Percentiles rank a stretch among this genome's conserved stretches.
phyloP scores from a whole-genome alignment of 2,797 vertebrate species.

The Acipenser oxyrinchus region DNA sequence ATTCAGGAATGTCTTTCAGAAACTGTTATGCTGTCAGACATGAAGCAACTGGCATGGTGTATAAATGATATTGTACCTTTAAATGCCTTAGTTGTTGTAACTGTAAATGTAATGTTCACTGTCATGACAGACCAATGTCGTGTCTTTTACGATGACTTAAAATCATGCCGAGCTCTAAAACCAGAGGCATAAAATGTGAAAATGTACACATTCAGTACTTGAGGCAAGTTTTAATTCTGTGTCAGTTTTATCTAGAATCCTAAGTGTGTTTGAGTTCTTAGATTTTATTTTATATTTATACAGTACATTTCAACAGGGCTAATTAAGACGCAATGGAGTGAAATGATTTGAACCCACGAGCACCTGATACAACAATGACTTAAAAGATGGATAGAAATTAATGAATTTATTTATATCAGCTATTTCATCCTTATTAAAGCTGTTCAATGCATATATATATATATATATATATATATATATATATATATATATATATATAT shows the following conservation, averaged over 20 bases:
- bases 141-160: slow-evolving; percentile 6
- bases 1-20: slow-evolving; percentile 63
- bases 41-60: slow-evolving; percentile 31
- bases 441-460: no score
- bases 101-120: slow-evolving; percentile 10
- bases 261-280: background rate
- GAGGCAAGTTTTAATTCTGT: background rate
- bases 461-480: no score
- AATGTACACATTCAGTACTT: slow-evolving; percentile 19
- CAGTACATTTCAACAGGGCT: background rate
- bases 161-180: slow-evolving; percentile 29
- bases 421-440: no score
- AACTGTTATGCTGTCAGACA: slow-evolving; percentile 49
- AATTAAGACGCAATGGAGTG: background rate
- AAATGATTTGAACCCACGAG: no score
- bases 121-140: no score
- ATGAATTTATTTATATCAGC: no score
- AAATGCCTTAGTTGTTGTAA: slow-evolving; percentile 30
- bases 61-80: slow-evolving; percentile 12
- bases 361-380: no score
- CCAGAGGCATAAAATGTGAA: slow-evolving; percentile 46
- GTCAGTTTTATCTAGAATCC: no score
- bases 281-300: background rate
- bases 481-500: no score
- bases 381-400: no score